Conservation (phyloP, 2,113 vertebrate species). For the Ascaphus truei region DNA sequence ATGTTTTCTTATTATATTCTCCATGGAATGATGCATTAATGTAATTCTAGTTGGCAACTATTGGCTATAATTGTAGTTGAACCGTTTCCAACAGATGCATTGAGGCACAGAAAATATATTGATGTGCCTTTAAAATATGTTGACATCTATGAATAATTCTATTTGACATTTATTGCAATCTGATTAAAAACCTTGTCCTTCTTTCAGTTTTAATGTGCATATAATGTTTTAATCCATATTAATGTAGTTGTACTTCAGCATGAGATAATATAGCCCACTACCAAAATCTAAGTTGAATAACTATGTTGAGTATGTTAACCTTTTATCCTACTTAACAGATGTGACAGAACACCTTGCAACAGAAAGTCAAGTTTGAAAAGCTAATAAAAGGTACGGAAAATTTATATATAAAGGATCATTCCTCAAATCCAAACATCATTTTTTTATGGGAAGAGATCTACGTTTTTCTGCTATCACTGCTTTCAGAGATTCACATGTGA, state of each 20-base stretch:
- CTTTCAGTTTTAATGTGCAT: slow-evolving; percentile 46
- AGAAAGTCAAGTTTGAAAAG: too few species aligned
- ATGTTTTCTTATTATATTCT: not conserved
- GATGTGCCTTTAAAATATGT: slow-evolving; percentile 24
- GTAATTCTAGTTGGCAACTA: not conserved
- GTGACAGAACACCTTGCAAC: too few species aligned
- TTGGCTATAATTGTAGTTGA: slow-evolving; percentile 19
- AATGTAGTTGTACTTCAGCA: slow-evolving; percentile 30
- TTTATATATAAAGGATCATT: too few species aligned
- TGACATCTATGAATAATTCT: slow-evolving; percentile 22
- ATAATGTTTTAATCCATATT: slow-evolving; percentile 32
- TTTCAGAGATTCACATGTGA: too few species aligned
- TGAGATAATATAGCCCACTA: not conserved
- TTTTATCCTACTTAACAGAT: not conserved
- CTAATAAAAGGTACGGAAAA: too few species aligned
- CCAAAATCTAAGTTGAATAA: not conserved
- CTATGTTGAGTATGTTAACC: not conserved
- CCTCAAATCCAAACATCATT: too few species aligned
- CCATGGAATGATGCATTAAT: not conserved
- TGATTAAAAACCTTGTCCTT: slow-evolving; percentile 37
- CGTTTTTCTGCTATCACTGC: too few species aligned
- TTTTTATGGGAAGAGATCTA: too few species aligned
- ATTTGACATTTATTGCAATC: slow-evolving; percentile 34
- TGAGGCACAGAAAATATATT: slow-evolving; percentile 31
- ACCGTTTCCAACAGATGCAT: slow-evolving; percentile 24